A percentile compares a stretch with the other conserved stretches of the same genome.
Evolutionary conservation across 2,888 invertebrate genomes (phyloP).

Genomic region (Melinaea marsaeus): DNA sequence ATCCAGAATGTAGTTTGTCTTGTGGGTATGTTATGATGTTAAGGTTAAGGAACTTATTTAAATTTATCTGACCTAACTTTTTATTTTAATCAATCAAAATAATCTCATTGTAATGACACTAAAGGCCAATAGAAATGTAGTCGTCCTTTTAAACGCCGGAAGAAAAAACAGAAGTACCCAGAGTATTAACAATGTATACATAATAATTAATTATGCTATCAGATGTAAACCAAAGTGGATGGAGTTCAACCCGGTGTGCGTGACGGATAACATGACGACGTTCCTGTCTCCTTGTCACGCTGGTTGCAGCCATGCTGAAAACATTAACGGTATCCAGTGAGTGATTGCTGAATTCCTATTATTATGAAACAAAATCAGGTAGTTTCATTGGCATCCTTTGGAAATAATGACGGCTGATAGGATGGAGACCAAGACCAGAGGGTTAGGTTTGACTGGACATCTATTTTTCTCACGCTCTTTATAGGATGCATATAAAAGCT

Average conservation of each 20-base stretch:
- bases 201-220: background rate
- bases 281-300: conserved; percentile 35
- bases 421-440: too few species aligned
- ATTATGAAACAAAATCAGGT: background rate
- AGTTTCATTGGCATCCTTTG: background rate
- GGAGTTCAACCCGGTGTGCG: conserved; percentile 29
- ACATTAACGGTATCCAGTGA: conserved; percentile 23
- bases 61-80: background rate
- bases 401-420: background rate
- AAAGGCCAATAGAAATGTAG: background rate
- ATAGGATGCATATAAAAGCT: too few species aligned
- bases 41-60: background rate
- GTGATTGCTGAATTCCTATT: background rate
- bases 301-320: conserved; percentile 26
- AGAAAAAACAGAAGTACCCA: too few species aligned
- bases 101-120: background rate
- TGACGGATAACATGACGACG: conserved; percentile 26
- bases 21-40: conserved; percentile 34
- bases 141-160: background rate
- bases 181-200: background rate
- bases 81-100: too few species aligned
- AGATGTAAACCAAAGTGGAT: conserved; percentile 17
- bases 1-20: conserved; percentile 34
- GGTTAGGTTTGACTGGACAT: too few species aligned
- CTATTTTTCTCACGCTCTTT: too few species aligned